A percentile compares a stretch with the other conserved stretches of the same genome.
Conservation (phyloP, 2,113 vertebrate genomes). For the Urocynchramus pylzowi region DNA sequence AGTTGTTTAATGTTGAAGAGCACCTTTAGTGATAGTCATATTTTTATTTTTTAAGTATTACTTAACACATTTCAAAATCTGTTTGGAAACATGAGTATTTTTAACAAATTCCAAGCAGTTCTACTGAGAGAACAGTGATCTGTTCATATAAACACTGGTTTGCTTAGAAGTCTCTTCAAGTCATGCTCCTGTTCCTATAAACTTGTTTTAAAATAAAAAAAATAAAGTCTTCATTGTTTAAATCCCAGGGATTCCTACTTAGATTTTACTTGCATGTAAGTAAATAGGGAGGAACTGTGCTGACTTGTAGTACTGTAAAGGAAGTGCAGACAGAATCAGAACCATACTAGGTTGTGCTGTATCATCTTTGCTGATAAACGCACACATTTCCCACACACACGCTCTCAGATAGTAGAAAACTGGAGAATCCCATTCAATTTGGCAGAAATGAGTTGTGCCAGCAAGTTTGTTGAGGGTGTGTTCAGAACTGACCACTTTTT, state of each 20-base stretch:
- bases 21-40: background rate
- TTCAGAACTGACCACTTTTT: constrained; percentile 8
- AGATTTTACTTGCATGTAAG: background rate
- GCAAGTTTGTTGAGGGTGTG: background rate
- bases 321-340: background rate
- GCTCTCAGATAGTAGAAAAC: background rate
- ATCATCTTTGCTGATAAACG: background rate
- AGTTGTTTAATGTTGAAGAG: background rate
- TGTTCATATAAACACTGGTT: background rate
- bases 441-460: background rate
- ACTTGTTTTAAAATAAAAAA: background rate
- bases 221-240: background rate
- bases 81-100: background rate
- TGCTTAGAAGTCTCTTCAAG: background rate
- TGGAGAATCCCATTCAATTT: background rate
- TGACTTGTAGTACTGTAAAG: background rate
- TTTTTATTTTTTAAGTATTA: background rate
- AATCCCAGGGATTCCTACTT: background rate
- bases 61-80: background rate
- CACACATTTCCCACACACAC: background rate
- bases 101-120: background rate
- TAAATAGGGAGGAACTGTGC: background rate
- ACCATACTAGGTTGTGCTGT: background rate
- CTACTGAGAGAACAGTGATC: background rate
- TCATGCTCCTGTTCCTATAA: background rate